Conservation (phyloP, 2,888 invertebrate genomes). For the Nowickia ferox region DNA sequence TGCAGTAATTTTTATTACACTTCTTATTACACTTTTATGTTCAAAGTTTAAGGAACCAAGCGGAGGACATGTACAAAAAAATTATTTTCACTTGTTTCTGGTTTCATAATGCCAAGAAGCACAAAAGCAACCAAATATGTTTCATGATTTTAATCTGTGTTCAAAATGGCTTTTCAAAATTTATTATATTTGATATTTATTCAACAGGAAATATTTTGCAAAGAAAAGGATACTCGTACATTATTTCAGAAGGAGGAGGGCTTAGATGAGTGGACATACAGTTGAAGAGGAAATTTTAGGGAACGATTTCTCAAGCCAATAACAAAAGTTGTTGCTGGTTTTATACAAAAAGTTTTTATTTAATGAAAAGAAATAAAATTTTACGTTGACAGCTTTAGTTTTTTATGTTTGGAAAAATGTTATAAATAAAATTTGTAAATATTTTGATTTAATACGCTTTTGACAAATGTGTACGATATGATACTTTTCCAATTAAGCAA, state of each 20-base stretch:
- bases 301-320: background rate
- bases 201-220: conserved; percentile 26
- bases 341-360: conserved; percentile 57
- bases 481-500: no score
- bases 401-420: background rate
- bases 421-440: background rate
- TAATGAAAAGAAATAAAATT: conserved; percentile 10
- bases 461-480: no score
- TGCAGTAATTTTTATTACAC: conserved; percentile 37
- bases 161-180: conserved; percentile 48
- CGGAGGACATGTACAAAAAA: background rate
- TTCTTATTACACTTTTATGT: conserved; percentile 48
- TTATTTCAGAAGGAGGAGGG: background rate
- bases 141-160: conserved; percentile 59
- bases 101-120: conserved; percentile 16
- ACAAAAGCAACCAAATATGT: conserved; percentile 49
- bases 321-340: conserved; percentile 53
- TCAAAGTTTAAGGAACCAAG: background rate
- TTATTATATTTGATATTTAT: conserved; percentile 57
- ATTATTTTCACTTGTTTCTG: conserved; percentile 21
- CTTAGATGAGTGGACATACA: background rate
- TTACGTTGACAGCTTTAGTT: background rate
- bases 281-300: background rate
- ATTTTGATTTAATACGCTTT: no score
- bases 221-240: background rate